Base-by-base conservation (phyloP, 37 sponge, comb jelly and placozoan species). In the Geodia barretti region DNA sequence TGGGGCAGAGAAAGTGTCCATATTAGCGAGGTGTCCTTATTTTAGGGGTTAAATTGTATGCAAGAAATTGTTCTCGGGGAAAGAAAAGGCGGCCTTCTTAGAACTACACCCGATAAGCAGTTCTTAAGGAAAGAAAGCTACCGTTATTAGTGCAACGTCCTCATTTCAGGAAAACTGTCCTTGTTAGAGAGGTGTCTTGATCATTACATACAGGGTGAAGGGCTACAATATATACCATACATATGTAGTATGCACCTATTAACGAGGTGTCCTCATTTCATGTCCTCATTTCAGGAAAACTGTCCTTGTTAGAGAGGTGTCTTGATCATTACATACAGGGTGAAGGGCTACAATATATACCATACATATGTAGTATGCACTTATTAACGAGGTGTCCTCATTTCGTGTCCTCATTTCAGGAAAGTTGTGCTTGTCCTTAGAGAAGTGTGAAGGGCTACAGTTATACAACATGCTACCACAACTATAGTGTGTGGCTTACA, bases 401-500 rank as follows among this genome's bases (percentile, higher is more conserved):
- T 47, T 47, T 47, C 54, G 54, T 47, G 54, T 47, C 54, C 54
- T 47, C 54, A 47, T 47, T 47, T 47, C 68, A 66, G 30, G n/a
- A 47, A 14, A 14, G 54, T 47, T 7, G 54, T 47, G 14, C 14
- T 7, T 47, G 14, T 14, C 54, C 54, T 23, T 21, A 23, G 19
- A 23, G 21, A 23, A 60, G 61, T 60, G 21, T 23, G 61, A 23
- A 60, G 21, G 61, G 61, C 21, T 21, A 60, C 61, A 19, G 19
- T 60, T 60, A 60, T 60, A 19, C 19, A 23, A 60, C 19, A 23
- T 60, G 24, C 24, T 28, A 32, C 28, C 24, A 14, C 11, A 66
- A 33, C 23, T 23, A 37, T 72, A 35, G 28, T 36, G 73, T 11
- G 30, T 72, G 24, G 7, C 59, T 41, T 5, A 84, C 84, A 75